Evolutionary conservation across 2,797 vertebrate species (phyloP).

Genomic region (Anguilla anguilla): DNA sequence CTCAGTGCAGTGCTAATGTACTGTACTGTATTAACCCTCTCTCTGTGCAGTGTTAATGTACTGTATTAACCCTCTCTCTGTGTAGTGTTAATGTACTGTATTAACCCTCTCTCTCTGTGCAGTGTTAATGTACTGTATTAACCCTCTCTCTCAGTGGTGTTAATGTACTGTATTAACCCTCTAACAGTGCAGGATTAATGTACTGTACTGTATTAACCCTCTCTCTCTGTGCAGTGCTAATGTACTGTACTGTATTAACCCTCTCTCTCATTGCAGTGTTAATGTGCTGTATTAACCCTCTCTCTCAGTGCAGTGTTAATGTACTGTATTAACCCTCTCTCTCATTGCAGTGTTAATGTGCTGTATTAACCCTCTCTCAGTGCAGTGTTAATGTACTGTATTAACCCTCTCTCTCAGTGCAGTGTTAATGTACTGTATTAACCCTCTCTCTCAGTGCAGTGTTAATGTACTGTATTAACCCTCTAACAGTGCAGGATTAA

Average conservation of each 20-base stretch:
- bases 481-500: background rate
- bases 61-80: background rate
- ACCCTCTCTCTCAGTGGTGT: background rate
- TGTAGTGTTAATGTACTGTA: background rate
- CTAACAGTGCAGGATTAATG: background rate
- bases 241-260: background rate
- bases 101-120: background rate
- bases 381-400: background rate
- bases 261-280: background rate
- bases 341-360: background rate
- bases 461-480: background rate
- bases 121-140: background rate
- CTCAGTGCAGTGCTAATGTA: background rate
- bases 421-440: background rate
- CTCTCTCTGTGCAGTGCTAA: background rate
- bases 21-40: background rate
- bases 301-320: background rate
- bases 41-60: background rate
- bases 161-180: conserved; percentile 31
- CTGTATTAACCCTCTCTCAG: background rate
- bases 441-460: background rate
- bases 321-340: background rate
- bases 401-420: background rate
- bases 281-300: background rate
- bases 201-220: background rate